A percentile compares a stretch with the other conserved stretches of the same genome.
Conservation (phyloP, 1,140 invertebrate species). For the Sweltsa coloradensis region DNA sequence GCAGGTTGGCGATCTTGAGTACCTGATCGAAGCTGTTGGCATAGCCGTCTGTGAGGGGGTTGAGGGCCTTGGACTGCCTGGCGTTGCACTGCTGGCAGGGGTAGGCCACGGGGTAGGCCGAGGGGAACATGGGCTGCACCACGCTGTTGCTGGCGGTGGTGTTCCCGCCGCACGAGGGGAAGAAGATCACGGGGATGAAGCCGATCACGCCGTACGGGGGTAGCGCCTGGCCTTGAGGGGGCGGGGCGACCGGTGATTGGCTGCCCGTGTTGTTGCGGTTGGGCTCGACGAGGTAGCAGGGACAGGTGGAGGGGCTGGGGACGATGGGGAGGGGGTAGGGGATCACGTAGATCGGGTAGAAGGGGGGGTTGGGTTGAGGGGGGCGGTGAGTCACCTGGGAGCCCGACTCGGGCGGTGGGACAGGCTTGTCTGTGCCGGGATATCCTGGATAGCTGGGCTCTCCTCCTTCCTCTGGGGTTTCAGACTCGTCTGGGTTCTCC, state of each 20-base stretch:
- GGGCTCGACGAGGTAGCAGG: conserved; percentile 38
- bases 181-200: conserved; percentile 44
- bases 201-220: conserved; percentile 37
- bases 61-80: background rate
- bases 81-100: conserved; percentile 19
- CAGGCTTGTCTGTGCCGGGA: conserved; percentile 4
- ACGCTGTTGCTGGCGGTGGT: conserved; percentile 27
- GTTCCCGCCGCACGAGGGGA: conserved; percentile 41
- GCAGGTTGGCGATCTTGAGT: background rate
- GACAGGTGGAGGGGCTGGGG: conserved; percentile 36
- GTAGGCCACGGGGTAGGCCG: conserved; percentile 35
- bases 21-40: conserved; percentile 6
- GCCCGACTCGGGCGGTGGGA: background rate
- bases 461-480: background rate
- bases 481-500: conserved; percentile 1
- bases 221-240: conserved; percentile 4
- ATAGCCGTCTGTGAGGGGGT: too few relatives aligned
- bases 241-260: conserved; percentile 15
- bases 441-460: background rate
- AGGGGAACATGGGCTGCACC: conserved; percentile 39
- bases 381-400: conserved; percentile 17
- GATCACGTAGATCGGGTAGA: conserved; percentile 37
- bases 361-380: too few relatives aligned
- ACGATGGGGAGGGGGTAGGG: conserved; percentile 39
- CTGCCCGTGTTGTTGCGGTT: conserved; percentile 20